phyloP scores from a whole-genome alignment of 2,113 vertebrate genomes.

The Micronycteris hirsuta region DNA sequence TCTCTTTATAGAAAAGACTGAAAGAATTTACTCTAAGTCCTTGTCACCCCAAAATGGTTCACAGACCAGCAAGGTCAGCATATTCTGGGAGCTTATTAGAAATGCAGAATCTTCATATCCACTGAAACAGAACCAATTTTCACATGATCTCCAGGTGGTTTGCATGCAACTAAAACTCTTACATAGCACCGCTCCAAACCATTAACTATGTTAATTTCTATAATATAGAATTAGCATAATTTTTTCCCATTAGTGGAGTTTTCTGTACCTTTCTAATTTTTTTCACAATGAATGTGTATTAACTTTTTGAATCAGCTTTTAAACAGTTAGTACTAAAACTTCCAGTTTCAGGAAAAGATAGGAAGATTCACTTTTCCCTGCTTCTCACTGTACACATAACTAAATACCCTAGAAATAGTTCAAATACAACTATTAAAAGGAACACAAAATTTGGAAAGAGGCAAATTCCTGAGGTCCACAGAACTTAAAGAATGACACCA shows the following conservation, averaged over 20 bases:
- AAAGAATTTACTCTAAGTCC: not conserved
- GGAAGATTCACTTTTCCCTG: not conserved
- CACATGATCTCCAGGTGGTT: not conserved
- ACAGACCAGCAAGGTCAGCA: not conserved
- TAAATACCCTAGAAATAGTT: not conserved
- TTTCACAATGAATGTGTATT: not conserved
- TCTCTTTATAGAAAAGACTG: not conserved
- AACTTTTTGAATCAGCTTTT: not conserved
- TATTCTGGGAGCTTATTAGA: not conserved
- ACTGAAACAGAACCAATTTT: not conserved
- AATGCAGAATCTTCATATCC: not conserved
- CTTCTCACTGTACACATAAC: not conserved
- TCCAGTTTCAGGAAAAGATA: not conserved
- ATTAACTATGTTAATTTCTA: not conserved
- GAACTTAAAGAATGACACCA: not conserved
- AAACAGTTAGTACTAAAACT: not conserved
- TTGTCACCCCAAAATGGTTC: not conserved
- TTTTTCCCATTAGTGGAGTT: not conserved
- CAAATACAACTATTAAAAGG: not conserved
- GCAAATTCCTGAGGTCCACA: not conserved
- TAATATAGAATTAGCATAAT: not conserved
- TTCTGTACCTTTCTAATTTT: not conserved
- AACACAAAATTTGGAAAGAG: not conserved
- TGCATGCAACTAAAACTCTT: not conserved
- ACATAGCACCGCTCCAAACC: not conserved